Evolutionary conservation across 64 coral and sea anemone species (phyloP).

Genomic region (Stichodactyla helianthus): DNA sequence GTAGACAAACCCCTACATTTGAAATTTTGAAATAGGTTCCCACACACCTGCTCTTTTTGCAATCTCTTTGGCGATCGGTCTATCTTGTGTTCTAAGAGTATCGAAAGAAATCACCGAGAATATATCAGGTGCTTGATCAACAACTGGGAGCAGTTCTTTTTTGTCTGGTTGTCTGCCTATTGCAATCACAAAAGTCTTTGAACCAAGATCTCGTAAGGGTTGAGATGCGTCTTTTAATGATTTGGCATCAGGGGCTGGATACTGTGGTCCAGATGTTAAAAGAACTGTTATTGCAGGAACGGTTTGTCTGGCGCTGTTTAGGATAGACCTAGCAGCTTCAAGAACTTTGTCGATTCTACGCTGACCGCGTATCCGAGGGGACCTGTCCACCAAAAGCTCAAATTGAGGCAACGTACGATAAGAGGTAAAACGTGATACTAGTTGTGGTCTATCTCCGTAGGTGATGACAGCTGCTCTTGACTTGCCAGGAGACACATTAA

Average conservation of each 20-base stretch:
- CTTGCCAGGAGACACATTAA: constrained; percentile 39
- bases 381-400: not conserved
- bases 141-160: constrained; percentile 37
- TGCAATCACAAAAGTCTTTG: constrained; percentile 34
- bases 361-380: constrained; percentile 26
- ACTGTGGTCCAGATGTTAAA: constrained; percentile 47
- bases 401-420: not conserved
- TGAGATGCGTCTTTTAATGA: constrained; percentile 17
- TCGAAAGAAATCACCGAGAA: constrained; percentile 41
- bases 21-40: not conserved
- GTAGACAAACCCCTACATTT: not conserved
- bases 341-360: constrained; percentile 70
- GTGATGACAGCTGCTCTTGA: constrained; percentile 61
- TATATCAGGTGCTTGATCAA: constrained; percentile 28
- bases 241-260: not conserved
- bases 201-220: constrained; percentile 25
- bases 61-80: constrained; percentile 1
- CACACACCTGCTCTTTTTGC: constrained; percentile 19
- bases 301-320: constrained; percentile 12
- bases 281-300: constrained; percentile 58
- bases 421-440: not conserved
- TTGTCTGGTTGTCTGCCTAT: constrained; percentile 40
- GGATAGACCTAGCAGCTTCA: constrained; percentile 17
- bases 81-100: not conserved
- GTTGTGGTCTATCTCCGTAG: constrained; percentile 45